Conservation (phyloP, 2,797 vertebrate species). For the Argya squamiceps region DNA sequence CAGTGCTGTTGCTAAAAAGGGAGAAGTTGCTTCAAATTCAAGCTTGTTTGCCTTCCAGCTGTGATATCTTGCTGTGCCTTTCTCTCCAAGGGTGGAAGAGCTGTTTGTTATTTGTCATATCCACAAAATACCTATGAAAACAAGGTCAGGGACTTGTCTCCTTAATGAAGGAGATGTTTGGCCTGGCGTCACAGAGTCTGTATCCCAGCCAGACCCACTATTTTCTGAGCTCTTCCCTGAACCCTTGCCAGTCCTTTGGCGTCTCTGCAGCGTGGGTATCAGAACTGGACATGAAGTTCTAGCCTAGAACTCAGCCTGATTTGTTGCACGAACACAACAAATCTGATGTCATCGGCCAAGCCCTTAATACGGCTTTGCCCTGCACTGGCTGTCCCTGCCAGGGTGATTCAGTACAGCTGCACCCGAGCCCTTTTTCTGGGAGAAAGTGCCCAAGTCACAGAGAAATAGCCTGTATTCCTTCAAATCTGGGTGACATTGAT, state of each 20-base stretch:
- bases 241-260: fast-evolving
- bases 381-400: background rate
- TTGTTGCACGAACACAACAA: background rate
- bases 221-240: background rate
- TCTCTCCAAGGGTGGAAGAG: background rate
- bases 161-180: background rate
- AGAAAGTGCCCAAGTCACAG: background rate
- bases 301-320: background rate
- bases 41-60: background rate
- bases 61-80: background rate
- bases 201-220: background rate
- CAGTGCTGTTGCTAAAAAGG: background rate
- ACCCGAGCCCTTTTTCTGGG: background rate
- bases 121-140: background rate
- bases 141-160: background rate
- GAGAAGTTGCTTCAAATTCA: background rate
- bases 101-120: background rate
- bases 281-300: background rate
- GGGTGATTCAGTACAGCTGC: background rate
- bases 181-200: background rate
- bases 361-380: background rate
- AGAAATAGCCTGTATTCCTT: background rate
- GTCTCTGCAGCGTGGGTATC: background rate
- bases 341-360: background rate
- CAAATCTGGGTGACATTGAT: background rate